Base-by-base conservation (phyloP, 2,888 invertebrate species). In the Elmis aenea region DNA sequence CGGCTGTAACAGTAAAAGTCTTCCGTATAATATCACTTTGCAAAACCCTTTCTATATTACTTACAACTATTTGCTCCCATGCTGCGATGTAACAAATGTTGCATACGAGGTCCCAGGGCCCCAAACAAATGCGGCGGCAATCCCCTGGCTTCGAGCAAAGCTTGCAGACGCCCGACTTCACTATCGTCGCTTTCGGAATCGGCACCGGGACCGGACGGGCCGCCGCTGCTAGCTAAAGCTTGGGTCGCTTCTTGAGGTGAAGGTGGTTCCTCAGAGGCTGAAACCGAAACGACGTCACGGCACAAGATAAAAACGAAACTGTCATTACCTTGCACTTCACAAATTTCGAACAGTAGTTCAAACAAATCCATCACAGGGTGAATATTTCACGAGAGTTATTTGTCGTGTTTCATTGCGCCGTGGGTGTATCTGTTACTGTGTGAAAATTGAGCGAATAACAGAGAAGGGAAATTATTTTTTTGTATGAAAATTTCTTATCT, bases 91-190 rank as follows among this genome's bases (percentile, higher is more conserved):
- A 96, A 72, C 38, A 96, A 74, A 62, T 95, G 94, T 63, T 96
- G 95, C 93, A 97, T 92, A 32, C 96, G 78, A 27, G 96, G 93
- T 1, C 92, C 96, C 33, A 97, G 75, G 1, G 95, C 93, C 18
- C 95, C 94, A 57, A 97, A 91, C 43, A 97, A 75, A 65, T 96
- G 95, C 8, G 95, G 94, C n/a, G 96, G 95, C 51, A 96, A 69
- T 13, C 96, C 96, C 50, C 95, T 77, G 8, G 95, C 91, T 70
- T 96, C 96, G 32, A 96, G 74, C 54, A 96, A 71, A 13, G 95
- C 95, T 68, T 96, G 95, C 38, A 96, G 75, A 28, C 95, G 81
- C 21, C 95, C 94, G 63, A 96, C 94, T 70, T 96, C 95, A 55
- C 88, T 89, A 64, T 95, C 94, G 69, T 95, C 95, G 53, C 83